Base-by-base conservation (phyloP, 2,113 vertebrate genomes). In the Thomomys bottae region DNA sequence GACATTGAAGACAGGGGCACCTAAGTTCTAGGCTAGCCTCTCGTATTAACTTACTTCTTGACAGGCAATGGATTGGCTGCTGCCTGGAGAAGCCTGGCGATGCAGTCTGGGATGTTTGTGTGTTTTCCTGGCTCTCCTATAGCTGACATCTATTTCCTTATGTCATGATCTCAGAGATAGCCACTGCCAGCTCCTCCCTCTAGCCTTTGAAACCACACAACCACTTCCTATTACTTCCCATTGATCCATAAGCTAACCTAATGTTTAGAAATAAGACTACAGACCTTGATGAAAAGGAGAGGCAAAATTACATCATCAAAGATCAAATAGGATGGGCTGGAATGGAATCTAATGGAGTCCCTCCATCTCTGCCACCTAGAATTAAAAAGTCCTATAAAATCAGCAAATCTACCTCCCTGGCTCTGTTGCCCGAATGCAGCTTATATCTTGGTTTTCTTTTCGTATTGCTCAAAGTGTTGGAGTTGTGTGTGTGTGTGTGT, bases 31-130 rank as follows among this genome's bases (percentile, higher is more conserved):
- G 14, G 1, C 26, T 38, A 57, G 8, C 15, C 7, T 36, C 20
- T 45, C 80, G 14, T 49, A 40, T 17, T 28, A 28, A 4, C 32
- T 64, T 42, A 18, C 1, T 70, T n/a, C 68, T n/a, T 23, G 71
- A 8, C 40, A 15, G 1, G 42, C 14, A 38, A n/a, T 23, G 49
- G 5, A 9, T 21, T 70, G 61, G 34, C 15, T 9, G 71, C 40
- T 28, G 3, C 0, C 6, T 3, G 24, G 63, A 6, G 38, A 3
- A 0, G 10, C 6, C 64, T 23, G 21, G 4, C 24, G 10, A 12
- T 54, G 49, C 12, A 54, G 49, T 54, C 49, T 54, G 49, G 49
- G 49, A 36, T 32, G 70, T 17, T n/a, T 32, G 6, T 6, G 18
- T 57, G 23, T 54, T 54, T 54, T 54, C 49, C 49, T 54, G 49